Evolutionary conservation across 2,888 invertebrate genomes (phyloP).

Genomic region (Cosmopolites sordidus): DNA sequence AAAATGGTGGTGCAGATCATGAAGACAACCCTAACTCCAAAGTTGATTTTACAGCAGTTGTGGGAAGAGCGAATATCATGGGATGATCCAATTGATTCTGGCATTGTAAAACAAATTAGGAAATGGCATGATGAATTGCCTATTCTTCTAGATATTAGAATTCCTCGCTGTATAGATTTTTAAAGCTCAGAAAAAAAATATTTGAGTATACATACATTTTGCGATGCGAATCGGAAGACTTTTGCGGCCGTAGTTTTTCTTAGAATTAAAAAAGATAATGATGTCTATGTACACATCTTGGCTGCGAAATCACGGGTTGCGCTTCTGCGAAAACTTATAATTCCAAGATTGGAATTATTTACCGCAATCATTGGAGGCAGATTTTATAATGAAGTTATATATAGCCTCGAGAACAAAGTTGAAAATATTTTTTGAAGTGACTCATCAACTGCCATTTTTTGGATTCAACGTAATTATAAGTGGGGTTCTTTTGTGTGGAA

Average conservation of each 20-base stretch:
- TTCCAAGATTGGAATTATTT: conserved; percentile 24
- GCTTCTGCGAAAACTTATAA: conserved; percentile 19
- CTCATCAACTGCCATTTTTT: conserved; percentile 34
- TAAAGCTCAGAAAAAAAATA: neutral
- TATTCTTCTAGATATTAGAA: conserved; percentile 9
- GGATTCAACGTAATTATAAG: conserved; percentile 31
- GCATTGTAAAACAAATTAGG: neutral
- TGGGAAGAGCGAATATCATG: conserved; percentile 18
- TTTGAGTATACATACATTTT: conserved; percentile 21
- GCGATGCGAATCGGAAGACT: conserved; percentile 14
- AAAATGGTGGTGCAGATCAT: too few species aligned
- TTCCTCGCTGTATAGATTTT: conserved; percentile 19
- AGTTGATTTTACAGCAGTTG: conserved; percentile 18
- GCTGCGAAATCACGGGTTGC: conserved; percentile 16
- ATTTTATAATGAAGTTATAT: conserved; percentile 8
- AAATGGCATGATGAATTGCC: conserved; percentile 16
- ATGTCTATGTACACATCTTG: conserved; percentile 15
- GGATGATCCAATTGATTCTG: conserved; percentile 13
- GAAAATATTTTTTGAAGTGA: conserved; percentile 32
- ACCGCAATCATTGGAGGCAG: conserved; percentile 18
- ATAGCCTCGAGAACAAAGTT: conserved; percentile 6
- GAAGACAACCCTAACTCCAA: conserved; percentile 14
- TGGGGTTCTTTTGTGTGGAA: conserved; percentile 37
- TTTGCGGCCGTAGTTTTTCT: conserved; percentile 7
- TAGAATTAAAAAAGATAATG: neutral